Base-by-base conservation (phyloP, 2,113 vertebrate genomes). In the Pundamilia nyererei region DNA sequence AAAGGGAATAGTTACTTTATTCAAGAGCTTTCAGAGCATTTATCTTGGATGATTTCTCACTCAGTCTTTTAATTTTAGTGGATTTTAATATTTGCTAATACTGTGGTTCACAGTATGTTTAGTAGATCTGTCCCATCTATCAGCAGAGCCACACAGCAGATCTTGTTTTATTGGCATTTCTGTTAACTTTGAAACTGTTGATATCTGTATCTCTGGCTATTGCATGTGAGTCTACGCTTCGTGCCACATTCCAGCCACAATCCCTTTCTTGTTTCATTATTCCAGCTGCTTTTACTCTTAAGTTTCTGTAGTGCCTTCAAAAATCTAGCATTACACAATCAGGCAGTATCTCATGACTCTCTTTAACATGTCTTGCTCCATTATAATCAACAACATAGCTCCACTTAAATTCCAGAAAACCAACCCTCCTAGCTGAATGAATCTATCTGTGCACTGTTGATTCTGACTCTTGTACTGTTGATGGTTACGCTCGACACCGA, bases 401-500 rank as follows among this genome's bases (percentile, higher is more conserved):
- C n/a, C 12, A 70, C 12, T 2, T 24, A 70, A 70, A 24, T 21
- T 38, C 33, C 33, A 68, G 62, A 40, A 40, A 38, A 21, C 4
- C 35, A 68, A 68, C 19, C 62, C 62, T 21, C 35, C 6, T 24
- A 21, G 2, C 62, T 70, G 19, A 68, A 68, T 68, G 11, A 40
- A 68, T 40, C 35, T 40, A 68, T 40, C 62, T 40, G 4, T 1
- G n/a, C 19, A 40, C 33, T 2, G 58, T 40, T 68, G 2, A 2
- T 42, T 70, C 38, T 70, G 65, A 21, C n/a, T 24, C 12, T 42
- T 70, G 12, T 0, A 42, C 12, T 24, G 8, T 42, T 70, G n/a
- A 6, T 42, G 38, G n/a, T 15, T 42, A 24, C 3, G 5, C 12
- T 21, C n/a, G 2, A n/a, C n/a, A 70, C 0, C 0, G 2, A 13